These are phyloP conservation scores for Chaetodon auriga DNA, from an alignment of 2,113 vertebrate species.

Conservation along the genomic window DNA sequence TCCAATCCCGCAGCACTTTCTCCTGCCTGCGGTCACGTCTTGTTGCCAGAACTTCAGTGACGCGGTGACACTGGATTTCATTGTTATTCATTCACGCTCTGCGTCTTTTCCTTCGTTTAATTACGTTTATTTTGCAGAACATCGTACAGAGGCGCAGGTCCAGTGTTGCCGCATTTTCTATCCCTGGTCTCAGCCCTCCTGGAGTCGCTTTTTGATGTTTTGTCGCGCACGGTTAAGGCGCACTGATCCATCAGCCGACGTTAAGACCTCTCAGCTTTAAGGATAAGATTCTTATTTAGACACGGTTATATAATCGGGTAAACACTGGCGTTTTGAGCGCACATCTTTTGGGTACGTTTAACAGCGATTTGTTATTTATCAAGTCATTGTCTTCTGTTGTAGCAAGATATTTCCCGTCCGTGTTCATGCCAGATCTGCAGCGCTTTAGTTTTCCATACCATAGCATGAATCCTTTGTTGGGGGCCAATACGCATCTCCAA, in stretches of 20 bases:
- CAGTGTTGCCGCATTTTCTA: background rate
- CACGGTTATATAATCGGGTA: conserved; percentile 56
- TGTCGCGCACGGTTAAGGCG: background rate
- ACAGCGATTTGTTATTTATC: background rate
- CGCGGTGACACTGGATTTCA: conserved; percentile 47
- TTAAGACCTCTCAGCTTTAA: conserved; percentile 64
- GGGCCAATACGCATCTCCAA: conserved; percentile 87
- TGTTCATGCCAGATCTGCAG: conserved; percentile 89
- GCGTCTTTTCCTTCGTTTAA: conserved; percentile 30
- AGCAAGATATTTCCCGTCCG: conserved; percentile 67
- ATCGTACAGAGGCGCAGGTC: background rate
- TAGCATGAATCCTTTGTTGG: conserved; percentile 94
- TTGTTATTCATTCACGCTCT: conserved; percentile 53
- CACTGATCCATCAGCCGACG: conserved; percentile 43
- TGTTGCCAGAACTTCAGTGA: conserved; percentile 59
- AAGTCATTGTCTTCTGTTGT: conserved; percentile 43
- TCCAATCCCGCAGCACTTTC: conserved; percentile 68
- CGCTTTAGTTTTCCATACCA: conserved; percentile 85
- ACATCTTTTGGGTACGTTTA: background rate
- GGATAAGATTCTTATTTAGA: conserved; percentile 69
- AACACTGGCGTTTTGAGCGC: conserved; percentile 24
- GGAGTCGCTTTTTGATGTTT: conserved; percentile 16
- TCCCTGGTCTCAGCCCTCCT: background rate
- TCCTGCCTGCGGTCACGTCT: conserved; percentile 64
- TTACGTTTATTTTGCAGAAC: conserved; percentile 2